Base-by-base conservation (phyloP, 1,140 invertebrate genomes). In the Cheumatopsyche charites region DNA sequence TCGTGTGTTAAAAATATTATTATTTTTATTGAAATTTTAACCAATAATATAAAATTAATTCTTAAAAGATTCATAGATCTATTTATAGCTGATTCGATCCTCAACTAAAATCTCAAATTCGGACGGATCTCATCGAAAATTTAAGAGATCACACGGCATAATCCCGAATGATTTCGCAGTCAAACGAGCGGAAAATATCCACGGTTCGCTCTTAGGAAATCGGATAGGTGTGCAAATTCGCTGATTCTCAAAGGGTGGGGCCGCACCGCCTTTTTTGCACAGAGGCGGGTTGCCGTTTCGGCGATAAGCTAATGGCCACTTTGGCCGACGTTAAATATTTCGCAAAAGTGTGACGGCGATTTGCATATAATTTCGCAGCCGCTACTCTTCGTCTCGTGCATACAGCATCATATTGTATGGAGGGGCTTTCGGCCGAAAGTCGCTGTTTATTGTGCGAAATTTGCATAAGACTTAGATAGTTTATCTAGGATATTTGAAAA, bases 321-420 rank as follows among this genome's bases (percentile, higher is more conserved):
- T 63, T 63, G 62, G 29, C 26, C 7, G 41, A 63, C 62, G 41
- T 63, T 63, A 63, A 63, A 63, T 63, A 63, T 63, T 63, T 63
- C 36, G 41, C 62, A 41, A 43, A 42, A 43, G 29, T 63, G 62
- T 43, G n/a, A 19, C 26, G 62, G 15, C 41, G 41, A 63, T 63
- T 63, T 63, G 62, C 62, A 63, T 63, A 36, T 36, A 43, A 63
- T 63, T 63, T 63, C 62, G 13, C 45, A n/a, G 17, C 29, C 62
- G 29, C 62, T 63, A 42, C 42, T 15, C 55, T 7, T 25, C 55
- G 55, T 26, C 55, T n/a, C 17, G 4, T 13, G 13, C 17, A 49
- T 49, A 13, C 9, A 36, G 3, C 29, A 3, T 36, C 29, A 36
- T 36, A 36, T 36, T 49, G 45, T 49, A 49, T 19, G 45, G n/a